Percentiles rank a stretch among this genome's conserved stretches.
phyloP scores from a whole-genome alignment of 2,113 vertebrate species.

The Solea solea region DNA sequence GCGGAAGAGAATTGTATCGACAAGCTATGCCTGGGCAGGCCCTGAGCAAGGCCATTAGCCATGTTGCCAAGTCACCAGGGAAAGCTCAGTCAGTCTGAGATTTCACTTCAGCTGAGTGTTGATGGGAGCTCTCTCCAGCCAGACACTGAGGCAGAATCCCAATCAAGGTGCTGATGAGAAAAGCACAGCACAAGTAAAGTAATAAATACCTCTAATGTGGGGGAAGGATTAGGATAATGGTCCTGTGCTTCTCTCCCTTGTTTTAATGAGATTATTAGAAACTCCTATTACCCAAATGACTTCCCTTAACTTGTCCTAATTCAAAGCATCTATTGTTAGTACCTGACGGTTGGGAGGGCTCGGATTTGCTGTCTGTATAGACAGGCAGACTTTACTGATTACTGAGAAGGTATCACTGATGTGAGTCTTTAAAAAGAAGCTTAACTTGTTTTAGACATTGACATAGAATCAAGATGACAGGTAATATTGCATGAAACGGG shows the following conservation, averaged over 20 bases:
- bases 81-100: constrained; percentile 78
- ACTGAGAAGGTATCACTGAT: background rate
- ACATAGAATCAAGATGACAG: no score
- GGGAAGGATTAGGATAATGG: constrained; percentile 35
- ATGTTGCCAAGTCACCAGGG: constrained; percentile 74
- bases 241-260: constrained; percentile 22
- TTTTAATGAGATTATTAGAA: constrained; percentile 67
- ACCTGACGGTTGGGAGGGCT: constrained; percentile 33
- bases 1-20: constrained; percentile 87
- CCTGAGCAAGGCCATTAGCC: constrained; percentile 84
- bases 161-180: constrained; percentile 65
- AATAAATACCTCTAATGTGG: constrained; percentile 48
- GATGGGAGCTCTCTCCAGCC: constrained; percentile 73
- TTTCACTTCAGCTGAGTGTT: constrained; percentile 86
- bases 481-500: no score
- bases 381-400: background rate
- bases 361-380: constrained; percentile 17
- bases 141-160: constrained; percentile 21
- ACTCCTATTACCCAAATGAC: constrained; percentile 54
- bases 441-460: background rate
- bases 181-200: constrained; percentile 38
- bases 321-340: constrained; percentile 38
- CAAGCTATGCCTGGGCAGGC: constrained; percentile 79
- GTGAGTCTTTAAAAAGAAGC: background rate
- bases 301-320: constrained; percentile 50